Percentiles rank a stretch among this genome's conserved stretches.
Conservation (phyloP, 2,888 invertebrate species). For the Campopleginae sp. region DNA sequence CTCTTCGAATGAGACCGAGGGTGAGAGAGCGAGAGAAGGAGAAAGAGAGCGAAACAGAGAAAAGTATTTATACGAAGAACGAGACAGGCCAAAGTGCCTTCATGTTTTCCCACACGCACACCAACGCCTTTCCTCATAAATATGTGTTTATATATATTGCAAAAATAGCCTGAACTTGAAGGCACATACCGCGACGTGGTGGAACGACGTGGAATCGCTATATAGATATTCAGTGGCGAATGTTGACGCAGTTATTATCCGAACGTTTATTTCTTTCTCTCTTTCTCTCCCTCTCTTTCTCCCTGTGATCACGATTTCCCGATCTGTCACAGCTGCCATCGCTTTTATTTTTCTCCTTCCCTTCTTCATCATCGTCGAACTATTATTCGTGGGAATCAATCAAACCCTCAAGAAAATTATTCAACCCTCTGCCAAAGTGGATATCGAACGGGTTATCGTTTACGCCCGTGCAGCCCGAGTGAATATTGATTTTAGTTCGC, state of each 20-base stretch:
- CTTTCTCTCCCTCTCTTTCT: conserved; percentile 8
- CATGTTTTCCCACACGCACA: conserved; percentile 3
- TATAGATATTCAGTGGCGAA: conserved; percentile 31
- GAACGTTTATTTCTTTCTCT: conserved; percentile 34
- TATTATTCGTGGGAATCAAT: conserved; percentile 14
- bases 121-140: background rate
- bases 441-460: conserved; percentile 1
- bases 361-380: conserved; percentile 1
- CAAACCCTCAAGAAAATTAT: conserved; percentile 18
- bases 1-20: conserved; percentile 26
- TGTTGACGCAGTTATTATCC: conserved; percentile 47
- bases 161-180: background rate
- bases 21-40: conserved; percentile 4
- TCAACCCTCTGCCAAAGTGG: background rate
- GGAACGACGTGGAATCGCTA: too few species aligned
- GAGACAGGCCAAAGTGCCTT: conserved; percentile 60
- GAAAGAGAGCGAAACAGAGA: background rate
- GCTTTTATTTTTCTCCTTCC: conserved; percentile 26
- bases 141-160: background rate
- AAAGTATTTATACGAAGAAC: conserved; percentile 67
- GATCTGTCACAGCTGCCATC: conserved; percentile 62
- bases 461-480: background rate
- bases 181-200: conserved; percentile 24
- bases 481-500: conserved; percentile 20
- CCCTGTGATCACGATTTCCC: conserved; percentile 43